Base-by-base conservation (phyloP, 2,113 vertebrate genomes). In the Speoplatyrhinus poulsoni region DNA sequence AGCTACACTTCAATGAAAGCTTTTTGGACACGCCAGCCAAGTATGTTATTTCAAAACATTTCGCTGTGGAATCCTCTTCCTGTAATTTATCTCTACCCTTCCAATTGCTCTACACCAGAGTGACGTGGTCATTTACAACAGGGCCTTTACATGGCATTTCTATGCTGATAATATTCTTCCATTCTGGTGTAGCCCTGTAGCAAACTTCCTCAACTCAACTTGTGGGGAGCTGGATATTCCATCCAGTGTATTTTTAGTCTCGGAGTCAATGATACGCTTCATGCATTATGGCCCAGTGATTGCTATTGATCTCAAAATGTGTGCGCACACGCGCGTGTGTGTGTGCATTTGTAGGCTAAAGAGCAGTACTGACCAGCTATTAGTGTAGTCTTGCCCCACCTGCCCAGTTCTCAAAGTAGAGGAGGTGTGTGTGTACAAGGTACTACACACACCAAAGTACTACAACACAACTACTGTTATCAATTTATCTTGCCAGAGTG, bases 221-320 rank as follows among this genome's bases (percentile, higher is more conserved):
- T 57, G 58, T 61, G 53, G 64, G 62, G 46, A 58, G 56, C 47
- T 19, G 41, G 7, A 79, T 74, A 56, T 73, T 77, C 67, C 72
- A 57, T 76, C 66, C 12, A n/a, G 55, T 9, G 72, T 84, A 85
- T 83, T 89, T 85, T 81, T 75, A 86, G 79, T 49, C 60, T 55
- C 63, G 19, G 1, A 75, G 79, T 82, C 72, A 54, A 87, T 77
- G 61, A 50, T 77, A 73, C 75, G 72, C 76, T 76, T 70, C 50
- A 71, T 77, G 74, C 54, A 63, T 67, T 75, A 74, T 81, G 72
- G 67, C 69, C 46, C 60, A 57, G 70, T 87, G 82, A 89, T 89
- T 82, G 73, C 70, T 88, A 87, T 88, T 88, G 87, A 90, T 90
- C 73, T 65, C 65, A 55, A 76, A 77, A 66, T 58, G 75, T 72